Base-by-base conservation (phyloP, 2,888 invertebrate species). In the Morpho achilles region DNA sequence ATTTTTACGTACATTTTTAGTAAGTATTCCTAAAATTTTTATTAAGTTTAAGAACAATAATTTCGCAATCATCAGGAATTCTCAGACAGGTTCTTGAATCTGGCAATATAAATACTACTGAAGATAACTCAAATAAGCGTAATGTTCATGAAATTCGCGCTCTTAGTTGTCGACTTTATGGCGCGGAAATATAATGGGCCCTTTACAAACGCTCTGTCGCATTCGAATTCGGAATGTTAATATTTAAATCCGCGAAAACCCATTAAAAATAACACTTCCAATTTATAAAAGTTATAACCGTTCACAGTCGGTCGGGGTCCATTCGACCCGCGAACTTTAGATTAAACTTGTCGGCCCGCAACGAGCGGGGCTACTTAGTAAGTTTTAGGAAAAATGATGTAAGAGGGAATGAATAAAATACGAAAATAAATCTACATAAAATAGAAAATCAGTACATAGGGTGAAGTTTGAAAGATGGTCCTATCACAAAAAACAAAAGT, bases 211-310 rank as follows among this genome's bases (percentile, higher is more conserved):
- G 60, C 61, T 61, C 55, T 56, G 58, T 57, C 63, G 56, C 50
- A 40, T 52, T 55, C 65, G 69, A 76, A 75, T 79, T 72, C 69
- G 70, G 74, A 71, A 77, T 76, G 76, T 82, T 80, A 79, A 80
- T 80, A 82, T 82, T 79, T 59, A 75, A 79, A 79, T 76, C 73
- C 74, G 71, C 72, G 75, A 78, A 81, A 87, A 83, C 79, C 85
- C 85, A 83, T 86, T 86, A 84, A 84, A 86, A 85, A 86, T 86
- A 84, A 82, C 86, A 83, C 79, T 84, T 80, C 68, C 70, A 85
- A 87, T 77, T 84, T 84, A 79, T 85, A 83, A 85, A 85, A 87
- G 77, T 84, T 84, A 79, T 85, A 83, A 85, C 82, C 82, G 82
- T 75, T 75, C 67, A 72, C 73, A 71, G 67, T 72, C 71, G 72